Conservation (phyloP, 2,797 vertebrate species). For the Pseudocheirus occidentalis region DNA sequence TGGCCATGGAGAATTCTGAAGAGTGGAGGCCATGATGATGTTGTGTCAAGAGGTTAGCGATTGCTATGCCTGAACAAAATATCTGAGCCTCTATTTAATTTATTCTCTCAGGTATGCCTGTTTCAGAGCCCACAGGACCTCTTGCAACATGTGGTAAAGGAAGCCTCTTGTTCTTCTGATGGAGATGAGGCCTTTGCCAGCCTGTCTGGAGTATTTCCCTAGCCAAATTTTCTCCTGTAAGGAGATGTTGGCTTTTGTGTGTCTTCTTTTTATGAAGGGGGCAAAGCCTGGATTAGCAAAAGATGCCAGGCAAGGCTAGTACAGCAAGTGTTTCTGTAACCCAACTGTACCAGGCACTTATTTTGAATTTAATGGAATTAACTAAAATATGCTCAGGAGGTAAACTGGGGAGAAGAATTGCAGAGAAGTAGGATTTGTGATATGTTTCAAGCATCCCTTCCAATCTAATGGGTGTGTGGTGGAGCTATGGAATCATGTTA, state of each 20-base stretch:
- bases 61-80: background rate
- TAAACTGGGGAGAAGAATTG: constrained; percentile 50
- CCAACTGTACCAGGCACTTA: background rate
- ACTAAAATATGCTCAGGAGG: constrained; percentile 51
- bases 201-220: background rate
- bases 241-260: background rate
- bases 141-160: background rate
- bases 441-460: constrained; percentile 51
- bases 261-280: background rate
- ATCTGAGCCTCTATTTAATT: background rate
- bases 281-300: background rate
- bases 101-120: background rate
- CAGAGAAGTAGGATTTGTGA: constrained; percentile 9
- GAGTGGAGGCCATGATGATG: background rate
- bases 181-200: background rate
- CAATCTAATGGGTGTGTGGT: background rate
- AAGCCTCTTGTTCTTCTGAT: background rate
- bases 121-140: background rate
- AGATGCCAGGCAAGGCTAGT: background rate
- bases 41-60: background rate
- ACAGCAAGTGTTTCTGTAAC: background rate
- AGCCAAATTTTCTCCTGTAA: background rate
- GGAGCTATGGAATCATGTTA: background rate
- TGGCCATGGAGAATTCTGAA: background rate
- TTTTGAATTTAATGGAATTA: constrained; percentile 47